A percentile compares a stretch with the other conserved stretches of the same genome.
Conservation (phyloP, 64 coral and sea anemone genomes). For the Porites australiensis region DNA sequence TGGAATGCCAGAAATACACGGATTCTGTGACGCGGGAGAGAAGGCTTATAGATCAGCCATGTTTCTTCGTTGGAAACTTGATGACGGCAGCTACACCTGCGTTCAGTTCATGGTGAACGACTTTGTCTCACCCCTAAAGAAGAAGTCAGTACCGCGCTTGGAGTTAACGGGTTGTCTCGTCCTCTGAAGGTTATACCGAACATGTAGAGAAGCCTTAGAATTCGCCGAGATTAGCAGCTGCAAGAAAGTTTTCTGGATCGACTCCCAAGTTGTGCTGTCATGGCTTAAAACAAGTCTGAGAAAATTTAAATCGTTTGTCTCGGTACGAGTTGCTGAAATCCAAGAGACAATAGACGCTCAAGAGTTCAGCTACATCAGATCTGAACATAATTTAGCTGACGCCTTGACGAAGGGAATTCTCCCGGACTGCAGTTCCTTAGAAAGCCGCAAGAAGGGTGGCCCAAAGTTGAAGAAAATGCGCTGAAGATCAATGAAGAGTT, state of each 20-base stretch:
- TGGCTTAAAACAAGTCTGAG: conserved; percentile 61
- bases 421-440: conserved; percentile 37
- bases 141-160: conserved; percentile 51
- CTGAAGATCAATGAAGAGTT: background rate
- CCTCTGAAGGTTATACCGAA: conserved; percentile 16
- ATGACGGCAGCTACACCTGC: conserved; percentile 6
- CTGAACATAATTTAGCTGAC: conserved; percentile 58
- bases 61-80: conserved; percentile 44
- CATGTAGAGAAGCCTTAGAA: conserved; percentile 52
- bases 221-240: background rate
- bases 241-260: conserved; percentile 42
- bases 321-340: conserved; percentile 37
- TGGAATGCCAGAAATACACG: conserved; percentile 38
- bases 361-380: conserved; percentile 50
- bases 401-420: conserved; percentile 58
- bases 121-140: conserved; percentile 42
- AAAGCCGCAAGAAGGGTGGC: conserved; percentile 40
- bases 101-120: conserved; percentile 28
- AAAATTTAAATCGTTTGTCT: conserved; percentile 66
- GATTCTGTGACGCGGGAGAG: too few relatives aligned
- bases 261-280: conserved; percentile 65
- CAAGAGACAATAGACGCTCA: conserved; percentile 62
- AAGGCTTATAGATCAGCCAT: background rate
- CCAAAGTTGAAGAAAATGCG: conserved; percentile 40
- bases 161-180: conserved; percentile 43